Conservation (phyloP, 2,113 vertebrate genomes). For the Aspiorhynchus laticeps region DNA sequence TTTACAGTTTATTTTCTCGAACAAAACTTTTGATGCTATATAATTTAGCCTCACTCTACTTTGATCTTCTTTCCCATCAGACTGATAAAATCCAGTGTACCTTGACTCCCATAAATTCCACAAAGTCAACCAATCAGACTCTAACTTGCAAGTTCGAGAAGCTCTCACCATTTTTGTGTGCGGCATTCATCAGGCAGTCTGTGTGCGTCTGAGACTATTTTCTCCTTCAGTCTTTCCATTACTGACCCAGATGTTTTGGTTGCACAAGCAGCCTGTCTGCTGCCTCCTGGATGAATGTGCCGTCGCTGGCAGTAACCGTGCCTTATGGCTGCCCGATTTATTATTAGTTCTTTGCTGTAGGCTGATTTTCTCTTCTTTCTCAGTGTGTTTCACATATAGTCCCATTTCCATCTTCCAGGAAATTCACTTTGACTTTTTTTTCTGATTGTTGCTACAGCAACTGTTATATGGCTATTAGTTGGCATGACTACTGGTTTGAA, state of each 20-base stretch:
- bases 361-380: constrained; percentile 13
- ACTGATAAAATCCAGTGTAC: background rate
- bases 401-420: constrained; percentile 46
- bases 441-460: constrained; percentile 56
- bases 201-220: background rate
- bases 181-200: background rate
- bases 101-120: background rate
- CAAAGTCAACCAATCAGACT: background rate
- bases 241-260: constrained; percentile 19
- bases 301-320: constrained; percentile 12
- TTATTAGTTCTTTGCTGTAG: constrained; percentile 16
- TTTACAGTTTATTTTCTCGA: no score
- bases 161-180: background rate
- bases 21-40: background rate
- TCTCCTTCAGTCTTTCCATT: background rate
- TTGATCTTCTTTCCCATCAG: background rate
- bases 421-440: constrained; percentile 31
- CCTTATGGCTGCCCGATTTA: constrained; percentile 9
- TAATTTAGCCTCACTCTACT: background rate
- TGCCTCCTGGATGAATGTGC: constrained; percentile 32
- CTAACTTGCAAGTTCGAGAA: background rate
- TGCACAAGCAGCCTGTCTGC: background rate
- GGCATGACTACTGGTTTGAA: constrained; percentile 36
- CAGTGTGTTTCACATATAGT: background rate
- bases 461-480: constrained; percentile 25